Percentiles rank a stretch among this genome's conserved stretches.
Conservation (phyloP, 2,888 invertebrate genomes). For the Parnassius mnemosyne region DNA sequence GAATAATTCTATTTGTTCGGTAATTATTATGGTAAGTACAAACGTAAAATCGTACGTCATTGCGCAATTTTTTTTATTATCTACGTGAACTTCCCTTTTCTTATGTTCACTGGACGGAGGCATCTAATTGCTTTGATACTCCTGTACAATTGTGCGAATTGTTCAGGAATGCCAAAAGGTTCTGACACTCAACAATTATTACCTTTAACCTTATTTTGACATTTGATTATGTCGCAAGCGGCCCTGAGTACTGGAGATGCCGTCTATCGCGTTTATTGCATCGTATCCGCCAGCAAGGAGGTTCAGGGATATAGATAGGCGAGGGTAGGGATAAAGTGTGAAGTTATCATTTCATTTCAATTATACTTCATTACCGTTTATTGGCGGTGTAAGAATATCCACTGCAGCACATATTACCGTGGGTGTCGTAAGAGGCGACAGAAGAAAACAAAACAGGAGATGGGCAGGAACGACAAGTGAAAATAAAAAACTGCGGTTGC, state of each 20-base stretch:
- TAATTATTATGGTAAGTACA: too few relatives aligned
- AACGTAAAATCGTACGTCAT: too few relatives aligned
- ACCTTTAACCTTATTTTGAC: constrained; percentile 79
- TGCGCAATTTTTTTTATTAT: too few relatives aligned
- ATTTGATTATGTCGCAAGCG: constrained; percentile 74
- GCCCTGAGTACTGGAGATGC: constrained; percentile 55
- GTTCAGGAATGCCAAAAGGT: constrained; percentile 49
- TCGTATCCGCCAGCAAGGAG: constrained; percentile 29
- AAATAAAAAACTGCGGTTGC: too few relatives aligned
- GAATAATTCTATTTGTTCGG: too few relatives aligned
- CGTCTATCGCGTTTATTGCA: constrained; percentile 41
- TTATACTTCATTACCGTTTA: too few relatives aligned
- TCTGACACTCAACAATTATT: constrained; percentile 61
- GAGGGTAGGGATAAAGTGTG: neutral
- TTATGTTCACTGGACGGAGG: constrained; percentile 29
- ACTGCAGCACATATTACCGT: too few relatives aligned
- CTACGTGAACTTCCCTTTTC: constrained; percentile 28
- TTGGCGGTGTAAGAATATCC: too few relatives aligned
- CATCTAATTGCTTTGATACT: constrained; percentile 49
- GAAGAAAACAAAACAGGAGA: too few relatives aligned
- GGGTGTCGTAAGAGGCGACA: too few relatives aligned
- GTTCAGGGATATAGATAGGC: neutral
- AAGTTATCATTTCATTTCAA: neutral
- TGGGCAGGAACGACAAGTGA: too few relatives aligned
- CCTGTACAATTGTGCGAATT: constrained; percentile 64